These are phyloP conservation scores for Amphiprion ocellaris DNA, from an alignment of 2,113 vertebrate genomes.

Conservation along the genomic window DNA sequence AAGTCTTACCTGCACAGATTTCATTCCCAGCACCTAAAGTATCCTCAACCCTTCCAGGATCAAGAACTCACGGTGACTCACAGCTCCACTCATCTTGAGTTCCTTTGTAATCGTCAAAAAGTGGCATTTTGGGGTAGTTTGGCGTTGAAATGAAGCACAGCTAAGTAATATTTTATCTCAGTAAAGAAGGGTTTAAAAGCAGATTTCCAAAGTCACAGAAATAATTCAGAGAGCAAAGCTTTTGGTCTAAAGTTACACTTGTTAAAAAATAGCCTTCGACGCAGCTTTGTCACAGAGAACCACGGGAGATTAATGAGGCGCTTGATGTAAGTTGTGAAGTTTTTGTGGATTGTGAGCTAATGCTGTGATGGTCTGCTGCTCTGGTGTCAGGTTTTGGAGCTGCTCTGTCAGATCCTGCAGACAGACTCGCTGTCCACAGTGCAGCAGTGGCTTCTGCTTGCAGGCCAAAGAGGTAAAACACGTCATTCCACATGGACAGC, in stretches of 20 bases:
- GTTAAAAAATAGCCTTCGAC: neutral
- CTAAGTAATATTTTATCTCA: neutral
- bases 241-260: neutral
- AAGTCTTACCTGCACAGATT: conserved; percentile 57
- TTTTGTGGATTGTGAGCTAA: neutral
- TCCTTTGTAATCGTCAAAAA: neutral
- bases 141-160: neutral
- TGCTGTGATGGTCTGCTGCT: neutral
- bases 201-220: neutral
- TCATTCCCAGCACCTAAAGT: conserved; percentile 24
- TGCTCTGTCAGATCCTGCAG: conserved; percentile 86
- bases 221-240: neutral
- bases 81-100: neutral
- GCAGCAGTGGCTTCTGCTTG: conserved; percentile 86
- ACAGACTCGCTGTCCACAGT: conserved; percentile 81
- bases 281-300: neutral
- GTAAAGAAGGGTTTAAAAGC: neutral
- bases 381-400: conserved; percentile 77
- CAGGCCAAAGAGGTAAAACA: conserved; percentile 79
- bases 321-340: too few species aligned
- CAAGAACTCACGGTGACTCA: conserved; percentile 84
- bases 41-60: conserved; percentile 74
- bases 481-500: too few species aligned
- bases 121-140: neutral
- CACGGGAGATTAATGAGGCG: too few species aligned